A percentile compares a stretch with the other conserved stretches of the same genome.
Conservation (phyloP, 1,140 invertebrate species). For the Steinernema khuongi region DNA sequence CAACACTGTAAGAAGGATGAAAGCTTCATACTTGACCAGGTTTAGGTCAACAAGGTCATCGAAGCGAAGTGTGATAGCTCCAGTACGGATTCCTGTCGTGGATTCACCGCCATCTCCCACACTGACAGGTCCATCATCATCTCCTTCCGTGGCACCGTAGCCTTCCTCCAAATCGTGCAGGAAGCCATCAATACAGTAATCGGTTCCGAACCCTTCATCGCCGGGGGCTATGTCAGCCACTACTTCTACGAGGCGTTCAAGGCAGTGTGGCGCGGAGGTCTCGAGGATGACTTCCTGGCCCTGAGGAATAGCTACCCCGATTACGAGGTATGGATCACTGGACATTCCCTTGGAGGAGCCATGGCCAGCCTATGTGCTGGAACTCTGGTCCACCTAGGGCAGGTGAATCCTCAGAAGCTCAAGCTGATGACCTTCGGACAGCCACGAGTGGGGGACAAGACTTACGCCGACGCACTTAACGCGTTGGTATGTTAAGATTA, state of each 20-base stretch:
- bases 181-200: constrained; percentile 33
- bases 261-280: constrained; percentile 33
- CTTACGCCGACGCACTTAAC: constrained; percentile 27
- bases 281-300: constrained; percentile 32
- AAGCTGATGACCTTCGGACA: constrained; percentile 30
- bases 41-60: neutral
- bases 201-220: constrained; percentile 21
- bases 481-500: neutral
- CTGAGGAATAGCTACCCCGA: constrained; percentile 24
- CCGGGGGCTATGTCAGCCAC: constrained; percentile 31
- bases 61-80: constrained; percentile 23
- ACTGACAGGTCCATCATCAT: constrained; percentile 32
- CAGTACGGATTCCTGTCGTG: constrained; percentile 23
- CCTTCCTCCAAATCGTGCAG: constrained; percentile 29
- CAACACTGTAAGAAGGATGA: neutral
- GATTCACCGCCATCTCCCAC: constrained; percentile 35
- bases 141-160: constrained; percentile 31
- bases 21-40: neutral
- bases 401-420: neutral
- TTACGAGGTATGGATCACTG: constrained; percentile 31
- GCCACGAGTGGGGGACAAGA: constrained; percentile 29
- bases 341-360: too few species aligned
- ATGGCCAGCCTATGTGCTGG: too few species aligned
- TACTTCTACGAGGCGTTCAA: constrained; percentile 37
- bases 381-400: neutral